Conservation (phyloP, 2,888 invertebrate genomes). For the Frankliniella fusca region DNA sequence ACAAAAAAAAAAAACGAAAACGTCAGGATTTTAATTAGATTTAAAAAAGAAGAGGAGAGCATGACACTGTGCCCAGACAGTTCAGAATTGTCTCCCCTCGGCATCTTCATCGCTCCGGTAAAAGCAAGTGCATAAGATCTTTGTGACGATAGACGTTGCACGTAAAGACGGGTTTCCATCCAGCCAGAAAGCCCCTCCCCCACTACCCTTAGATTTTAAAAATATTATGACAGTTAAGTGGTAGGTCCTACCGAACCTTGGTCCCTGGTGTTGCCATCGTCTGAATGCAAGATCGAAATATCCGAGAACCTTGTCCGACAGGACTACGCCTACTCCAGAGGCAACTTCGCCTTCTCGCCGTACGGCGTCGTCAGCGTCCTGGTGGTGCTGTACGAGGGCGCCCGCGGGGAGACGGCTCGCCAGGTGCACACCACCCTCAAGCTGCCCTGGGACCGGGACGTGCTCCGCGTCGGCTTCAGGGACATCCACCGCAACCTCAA, state of each 20-base stretch:
- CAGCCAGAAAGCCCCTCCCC: no score
- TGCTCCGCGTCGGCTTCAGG: slow-evolving; percentile 71
- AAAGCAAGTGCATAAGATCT: slow-evolving; percentile 59
- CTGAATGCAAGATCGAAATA: no score
- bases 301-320: slow-evolving; percentile 46
- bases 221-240: no score
- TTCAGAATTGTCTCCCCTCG: no score
- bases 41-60: no score
- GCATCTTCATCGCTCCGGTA: neutral
- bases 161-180: no score
- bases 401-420: slow-evolving; percentile 64
- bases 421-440: slow-evolving; percentile 68
- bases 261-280: no score
- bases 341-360: slow-evolving; percentile 78
- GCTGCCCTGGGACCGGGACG: slow-evolving; percentile 67
- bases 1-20: slow-evolving; percentile 28
- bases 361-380: slow-evolving; percentile 76
- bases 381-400: slow-evolving; percentile 73
- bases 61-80: no score
- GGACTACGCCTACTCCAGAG: slow-evolving; percentile 41
- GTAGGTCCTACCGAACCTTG: no score
- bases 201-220: no score
- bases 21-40: no score
- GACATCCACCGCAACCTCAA: slow-evolving; percentile 77
- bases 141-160: no score